A percentile compares a stretch with the other conserved stretches of the same genome.
Evolutionary conservation across 2,113 vertebrate species (phyloP).

Genomic region (Sceloporus undulatus): DNA sequence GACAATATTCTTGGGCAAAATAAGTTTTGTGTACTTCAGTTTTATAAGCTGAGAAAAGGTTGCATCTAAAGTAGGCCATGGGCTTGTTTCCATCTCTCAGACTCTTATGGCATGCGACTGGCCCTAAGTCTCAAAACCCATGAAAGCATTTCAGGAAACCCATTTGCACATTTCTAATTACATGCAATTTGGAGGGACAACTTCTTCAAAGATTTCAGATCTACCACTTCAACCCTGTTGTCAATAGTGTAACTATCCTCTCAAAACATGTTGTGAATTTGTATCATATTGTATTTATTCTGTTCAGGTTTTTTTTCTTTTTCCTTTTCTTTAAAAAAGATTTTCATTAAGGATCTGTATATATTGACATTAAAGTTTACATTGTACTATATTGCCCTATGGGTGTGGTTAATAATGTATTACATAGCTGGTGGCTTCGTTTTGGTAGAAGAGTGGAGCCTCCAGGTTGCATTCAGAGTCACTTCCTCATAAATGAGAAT

Average conservation of each 20-base stretch:
- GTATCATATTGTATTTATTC: slow-evolving; percentile 97
- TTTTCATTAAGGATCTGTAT: slow-evolving; percentile 92
- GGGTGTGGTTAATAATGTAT: slow-evolving; percentile 63
- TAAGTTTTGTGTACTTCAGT: neutral
- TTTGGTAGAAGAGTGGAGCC: too few species aligned
- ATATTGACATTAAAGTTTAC: slow-evolving; percentile 95
- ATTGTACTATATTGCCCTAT: slow-evolving; percentile 74
- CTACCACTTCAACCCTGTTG: slow-evolving; percentile 41
- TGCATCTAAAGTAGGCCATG: neutral
- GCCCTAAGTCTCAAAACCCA: slow-evolving; percentile 45
- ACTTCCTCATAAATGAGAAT: too few species aligned
- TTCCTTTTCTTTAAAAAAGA: slow-evolving; percentile 74
- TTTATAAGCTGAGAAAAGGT: neutral
- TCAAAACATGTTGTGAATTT: slow-evolving; percentile 89
- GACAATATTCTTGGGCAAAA: neutral
- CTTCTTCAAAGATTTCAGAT: slow-evolving; percentile 53
- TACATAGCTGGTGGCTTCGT: slow-evolving; percentile 25
- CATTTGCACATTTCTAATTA: slow-evolving; percentile 63
- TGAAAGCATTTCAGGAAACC: slow-evolving; percentile 68
- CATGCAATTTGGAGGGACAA: slow-evolving; percentile 66
- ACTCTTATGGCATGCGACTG: slow-evolving; percentile 57
- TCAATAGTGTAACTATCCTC: slow-evolving; percentile 69
- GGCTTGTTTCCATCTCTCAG: slow-evolving; percentile 40
- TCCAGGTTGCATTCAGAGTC: too few species aligned
- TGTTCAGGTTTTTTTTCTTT: slow-evolving; percentile 85